A percentile compares a stretch with the other conserved stretches of the same genome.
These are phyloP conservation scores for Oryzias dopingdopingensis DNA, from an alignment of 2,797 vertebrate genomes.

Conservation along the genomic window DNA sequence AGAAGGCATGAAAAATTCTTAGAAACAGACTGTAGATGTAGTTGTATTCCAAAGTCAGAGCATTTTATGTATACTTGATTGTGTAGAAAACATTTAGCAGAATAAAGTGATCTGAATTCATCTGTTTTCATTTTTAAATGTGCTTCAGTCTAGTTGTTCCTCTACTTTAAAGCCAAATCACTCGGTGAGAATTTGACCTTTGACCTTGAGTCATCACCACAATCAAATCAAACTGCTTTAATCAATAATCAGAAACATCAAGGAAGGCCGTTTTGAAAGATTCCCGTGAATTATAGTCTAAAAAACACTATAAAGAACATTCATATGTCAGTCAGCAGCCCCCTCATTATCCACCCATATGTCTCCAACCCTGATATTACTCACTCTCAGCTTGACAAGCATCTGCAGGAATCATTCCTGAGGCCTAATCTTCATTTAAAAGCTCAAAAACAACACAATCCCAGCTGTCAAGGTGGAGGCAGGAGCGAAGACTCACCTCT, in stretches of 20 bases:
- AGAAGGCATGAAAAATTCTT: too few relatives aligned
- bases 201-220: slow-evolving; percentile 31
- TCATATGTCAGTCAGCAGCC: slow-evolving; percentile 59
- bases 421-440: slow-evolving; percentile 45
- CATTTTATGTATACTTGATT: too few relatives aligned
- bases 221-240: slow-evolving; percentile 12
- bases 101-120: too few relatives aligned
- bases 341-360: slow-evolving; percentile 53
- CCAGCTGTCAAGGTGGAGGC: slow-evolving; percentile 39
- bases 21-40: too few relatives aligned
- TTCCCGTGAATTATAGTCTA: too few relatives aligned
- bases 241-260: slow-evolving; percentile 41
- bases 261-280: slow-evolving; percentile 19
- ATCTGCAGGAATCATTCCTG: slow-evolving; percentile 49
- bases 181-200: neutral
- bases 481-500: slow-evolving; percentile 76
- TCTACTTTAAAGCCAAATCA: too few relatives aligned
- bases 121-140: too few relatives aligned
- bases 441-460: slow-evolving; percentile 53
- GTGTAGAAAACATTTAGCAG: too few relatives aligned
- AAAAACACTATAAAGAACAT: slow-evolving; percentile 41
- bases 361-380: slow-evolving; percentile 68
- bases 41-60: too few relatives aligned
- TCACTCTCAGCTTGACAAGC: slow-evolving; percentile 59
- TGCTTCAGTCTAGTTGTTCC: too few relatives aligned